These are phyloP conservation scores for Phragmatobia fuliginosa DNA, from an alignment of 2,888 invertebrate species.

Conservation along the genomic window DNA sequence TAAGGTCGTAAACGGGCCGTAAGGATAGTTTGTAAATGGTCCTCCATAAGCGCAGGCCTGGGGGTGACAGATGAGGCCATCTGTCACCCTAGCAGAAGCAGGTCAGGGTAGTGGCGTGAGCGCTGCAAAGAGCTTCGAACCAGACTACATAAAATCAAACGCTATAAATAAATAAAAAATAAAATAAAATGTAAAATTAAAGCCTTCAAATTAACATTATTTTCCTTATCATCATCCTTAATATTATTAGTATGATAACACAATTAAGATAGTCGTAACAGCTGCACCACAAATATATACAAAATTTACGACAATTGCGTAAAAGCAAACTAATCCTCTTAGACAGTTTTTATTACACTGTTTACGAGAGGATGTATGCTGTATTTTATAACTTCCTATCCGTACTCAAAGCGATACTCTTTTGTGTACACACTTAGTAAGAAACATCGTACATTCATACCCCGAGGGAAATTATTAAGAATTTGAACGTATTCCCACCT, in stretches of 20 bases:
- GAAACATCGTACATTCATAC: conserved; percentile 42
- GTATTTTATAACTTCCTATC: conserved; percentile 26
- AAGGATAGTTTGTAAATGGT: no score
- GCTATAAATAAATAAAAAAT: no score
- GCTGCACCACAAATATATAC: not conserved
- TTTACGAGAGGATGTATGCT: conserved; percentile 20
- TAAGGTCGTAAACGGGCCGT: no score
- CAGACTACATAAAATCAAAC: no score
- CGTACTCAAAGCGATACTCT: conserved; percentile 20
- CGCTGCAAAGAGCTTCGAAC: no score
- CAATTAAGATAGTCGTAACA: not conserved
- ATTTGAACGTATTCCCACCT: conserved; percentile 55
- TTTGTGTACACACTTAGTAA: conserved; percentile 25
- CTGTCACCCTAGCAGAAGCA: no score
- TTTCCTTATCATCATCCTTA: no score
- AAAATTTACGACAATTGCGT: conserved; percentile 17
- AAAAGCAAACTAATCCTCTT: conserved; percentile 26
- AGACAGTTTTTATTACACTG: conserved; percentile 14
- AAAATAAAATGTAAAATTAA: no score
- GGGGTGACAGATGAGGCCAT: no score
- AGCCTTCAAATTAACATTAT: no score
- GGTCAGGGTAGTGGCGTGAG: no score
- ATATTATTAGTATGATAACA: not conserved
- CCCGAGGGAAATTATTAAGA: conserved; percentile 65
- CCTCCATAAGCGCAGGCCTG: no score